These are phyloP conservation scores for Micoletzkya japonica DNA, from an alignment of 2,888 invertebrate genomes.

Conservation along the genomic window DNA sequence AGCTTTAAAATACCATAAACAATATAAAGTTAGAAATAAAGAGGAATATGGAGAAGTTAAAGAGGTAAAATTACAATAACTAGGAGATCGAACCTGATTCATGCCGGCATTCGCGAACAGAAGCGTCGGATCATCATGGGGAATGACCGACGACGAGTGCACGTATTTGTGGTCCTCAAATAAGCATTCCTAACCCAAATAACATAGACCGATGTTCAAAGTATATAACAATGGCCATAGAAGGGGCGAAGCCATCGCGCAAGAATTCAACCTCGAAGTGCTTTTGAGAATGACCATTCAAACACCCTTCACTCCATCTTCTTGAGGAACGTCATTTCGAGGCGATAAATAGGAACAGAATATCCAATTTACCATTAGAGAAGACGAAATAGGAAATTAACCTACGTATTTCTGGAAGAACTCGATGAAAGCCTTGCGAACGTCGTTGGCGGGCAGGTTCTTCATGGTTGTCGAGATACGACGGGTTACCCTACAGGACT, in stretches of 20 bases:
- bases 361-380: too few relatives aligned
- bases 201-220: conserved; percentile 84
- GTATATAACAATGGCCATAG: too few relatives aligned
- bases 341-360: too few relatives aligned
- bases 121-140: conserved; percentile 93
- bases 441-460: conserved; percentile 44
- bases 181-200: conserved; percentile 71
- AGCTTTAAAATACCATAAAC: background rate
- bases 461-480: conserved; percentile 32
- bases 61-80: background rate
- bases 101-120: conserved; percentile 98
- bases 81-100: conserved; percentile 77
- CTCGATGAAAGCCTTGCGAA: conserved; percentile 58
- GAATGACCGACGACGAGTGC: conserved; percentile 95
- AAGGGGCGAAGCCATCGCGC: too few relatives aligned
- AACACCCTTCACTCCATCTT: too few relatives aligned
- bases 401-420: conserved; percentile 67
- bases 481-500: background rate
- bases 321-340: too few relatives aligned
- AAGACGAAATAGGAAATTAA: conserved; percentile 17
- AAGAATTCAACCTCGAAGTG: too few relatives aligned
- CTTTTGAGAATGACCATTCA: too few relatives aligned
- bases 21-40: background rate
- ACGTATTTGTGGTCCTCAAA: conserved; percentile 82
- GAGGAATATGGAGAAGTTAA: background rate